Evolutionary conservation across 2,113 vertebrate species (phyloP).

Genomic region (Lasiurus borealis): DNA sequence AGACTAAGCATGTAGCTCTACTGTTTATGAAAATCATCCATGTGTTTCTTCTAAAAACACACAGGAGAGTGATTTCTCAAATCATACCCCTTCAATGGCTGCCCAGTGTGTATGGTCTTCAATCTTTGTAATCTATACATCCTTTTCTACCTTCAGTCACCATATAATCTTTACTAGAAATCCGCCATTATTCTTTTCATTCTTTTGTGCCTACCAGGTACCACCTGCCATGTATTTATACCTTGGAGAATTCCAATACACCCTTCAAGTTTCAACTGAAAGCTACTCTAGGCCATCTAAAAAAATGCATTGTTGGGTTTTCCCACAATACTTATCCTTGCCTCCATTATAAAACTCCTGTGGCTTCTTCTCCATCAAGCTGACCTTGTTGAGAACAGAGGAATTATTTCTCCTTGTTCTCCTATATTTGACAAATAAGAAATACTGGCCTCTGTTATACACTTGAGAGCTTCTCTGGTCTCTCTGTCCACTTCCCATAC

Average conservation of each 20-base stretch:
- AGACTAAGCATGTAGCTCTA: not conserved
- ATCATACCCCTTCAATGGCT: not conserved
- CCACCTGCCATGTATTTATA: not conserved
- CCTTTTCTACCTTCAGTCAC: not conserved
- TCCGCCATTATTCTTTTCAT: not conserved
- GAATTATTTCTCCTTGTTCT: not conserved
- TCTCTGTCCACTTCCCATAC: fast-evolving
- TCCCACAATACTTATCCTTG: not conserved
- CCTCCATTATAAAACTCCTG: not conserved
- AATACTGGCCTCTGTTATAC: not conserved
- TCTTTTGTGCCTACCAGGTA: not conserved
- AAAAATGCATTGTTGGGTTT: not conserved
- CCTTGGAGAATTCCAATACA: not conserved
- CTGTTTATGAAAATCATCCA: not conserved
- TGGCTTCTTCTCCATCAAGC: not conserved
- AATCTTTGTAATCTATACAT: not conserved
- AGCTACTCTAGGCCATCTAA: not conserved
- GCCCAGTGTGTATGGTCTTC: not conserved
- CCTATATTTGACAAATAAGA: not conserved
- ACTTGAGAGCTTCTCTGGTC: not conserved
- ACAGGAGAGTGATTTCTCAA: not conserved
- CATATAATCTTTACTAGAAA: not conserved
- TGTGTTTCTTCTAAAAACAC: not conserved
- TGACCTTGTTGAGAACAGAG: not conserved
- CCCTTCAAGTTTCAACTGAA: not conserved